Evolutionary conservation across 2,797 vertebrate genomes (phyloP).

Genomic region (Scolopax rusticola): DNA sequence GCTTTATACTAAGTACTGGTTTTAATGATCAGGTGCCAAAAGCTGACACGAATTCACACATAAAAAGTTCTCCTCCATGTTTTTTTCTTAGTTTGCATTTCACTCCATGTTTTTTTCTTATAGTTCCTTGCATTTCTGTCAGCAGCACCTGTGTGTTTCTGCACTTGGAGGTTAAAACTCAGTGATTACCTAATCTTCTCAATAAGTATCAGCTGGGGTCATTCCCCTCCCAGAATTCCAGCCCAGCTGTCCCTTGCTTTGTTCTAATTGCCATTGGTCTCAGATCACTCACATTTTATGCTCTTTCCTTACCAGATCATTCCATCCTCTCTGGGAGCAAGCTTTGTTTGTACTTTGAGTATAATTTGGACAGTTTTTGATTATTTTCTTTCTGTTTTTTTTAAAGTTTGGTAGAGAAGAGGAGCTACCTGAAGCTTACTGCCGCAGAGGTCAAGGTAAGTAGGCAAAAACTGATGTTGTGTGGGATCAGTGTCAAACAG

Average conservation of each 20-base stretch:
- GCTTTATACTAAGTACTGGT: background rate
- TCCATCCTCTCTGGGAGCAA: background rate
- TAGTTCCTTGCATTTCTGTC: background rate
- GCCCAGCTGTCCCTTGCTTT: background rate
- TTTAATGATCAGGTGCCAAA: conserved; percentile 46
- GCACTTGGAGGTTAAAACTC: background rate
- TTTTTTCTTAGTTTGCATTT: background rate
- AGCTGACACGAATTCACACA: background rate
- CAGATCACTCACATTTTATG: background rate
- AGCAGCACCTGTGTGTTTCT: background rate
- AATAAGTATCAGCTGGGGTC: background rate
- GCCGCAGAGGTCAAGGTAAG: background rate
- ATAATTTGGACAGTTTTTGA: background rate
- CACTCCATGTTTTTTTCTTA: background rate
- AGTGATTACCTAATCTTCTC: background rate
- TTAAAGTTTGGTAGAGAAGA: background rate
- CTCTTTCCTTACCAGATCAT: background rate
- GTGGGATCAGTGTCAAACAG: rapidly evolving
- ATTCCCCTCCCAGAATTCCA: background rate
- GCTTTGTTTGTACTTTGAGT: background rate
- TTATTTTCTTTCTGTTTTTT: background rate
- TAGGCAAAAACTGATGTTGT: background rate
- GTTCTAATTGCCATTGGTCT: background rate
- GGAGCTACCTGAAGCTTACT: background rate
- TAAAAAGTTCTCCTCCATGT: background rate